A percentile compares a stretch with the other conserved stretches of the same genome.
Evolutionary conservation across 2,113 vertebrate genomes (phyloP).

Genomic region (Paralichthys olivaceus): DNA sequence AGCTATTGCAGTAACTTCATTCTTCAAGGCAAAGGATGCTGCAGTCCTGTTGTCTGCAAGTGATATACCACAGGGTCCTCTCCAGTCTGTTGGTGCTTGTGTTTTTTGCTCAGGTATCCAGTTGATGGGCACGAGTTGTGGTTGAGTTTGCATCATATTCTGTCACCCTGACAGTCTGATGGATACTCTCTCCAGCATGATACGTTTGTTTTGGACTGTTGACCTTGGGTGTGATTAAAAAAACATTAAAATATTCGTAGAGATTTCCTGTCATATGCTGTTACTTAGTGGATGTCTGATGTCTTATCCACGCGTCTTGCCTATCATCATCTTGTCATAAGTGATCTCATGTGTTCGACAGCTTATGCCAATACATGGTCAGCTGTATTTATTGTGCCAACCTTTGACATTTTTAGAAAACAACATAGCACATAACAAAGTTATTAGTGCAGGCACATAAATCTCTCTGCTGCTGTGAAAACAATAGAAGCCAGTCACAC

Average conservation of each 20-base stretch:
- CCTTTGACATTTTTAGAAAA: background rate
- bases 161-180: background rate
- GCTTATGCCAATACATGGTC: background rate
- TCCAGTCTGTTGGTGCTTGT: conserved; percentile 3
- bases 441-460: background rate
- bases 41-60: conserved; percentile 13
- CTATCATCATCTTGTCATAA: background rate
- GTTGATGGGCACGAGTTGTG: conserved; percentile 14
- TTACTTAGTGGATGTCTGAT: background rate
- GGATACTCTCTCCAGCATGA: too few relatives aligned
- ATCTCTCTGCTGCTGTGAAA: conserved; percentile 5
- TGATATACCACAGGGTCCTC: background rate
- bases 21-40: background rate
- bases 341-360: conserved; percentile 13
- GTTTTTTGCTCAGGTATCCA: conserved; percentile 6
- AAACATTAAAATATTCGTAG: too few relatives aligned
- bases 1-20: background rate
- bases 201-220: too few relatives aligned
- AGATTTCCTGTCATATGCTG: background rate
- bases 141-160: conserved; percentile 15
- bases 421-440: background rate
- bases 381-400: background rate
- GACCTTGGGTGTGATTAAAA: too few relatives aligned
- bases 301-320: too few relatives aligned
- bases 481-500: conserved; percentile 6